phyloP scores from a whole-genome alignment of 2,888 invertebrate genomes.

The Uropetala carovei region DNA sequence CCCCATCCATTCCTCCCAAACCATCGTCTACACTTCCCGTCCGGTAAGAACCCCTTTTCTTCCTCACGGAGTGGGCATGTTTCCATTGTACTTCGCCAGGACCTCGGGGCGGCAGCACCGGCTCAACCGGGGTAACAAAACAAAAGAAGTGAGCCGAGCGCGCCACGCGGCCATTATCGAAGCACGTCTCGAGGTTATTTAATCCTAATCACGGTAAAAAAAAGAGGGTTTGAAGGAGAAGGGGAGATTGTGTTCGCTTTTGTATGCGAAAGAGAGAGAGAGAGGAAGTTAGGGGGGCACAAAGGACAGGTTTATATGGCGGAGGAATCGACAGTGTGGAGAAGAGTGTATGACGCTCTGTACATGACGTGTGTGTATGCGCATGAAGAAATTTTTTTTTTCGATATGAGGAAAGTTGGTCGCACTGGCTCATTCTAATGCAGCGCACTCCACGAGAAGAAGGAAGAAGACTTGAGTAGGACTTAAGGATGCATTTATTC shows the following conservation, averaged over 20 bases:
- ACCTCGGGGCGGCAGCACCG: slow-evolving; percentile 59
- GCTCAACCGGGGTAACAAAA: slow-evolving; percentile 35
- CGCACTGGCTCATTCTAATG: slow-evolving; percentile 5
- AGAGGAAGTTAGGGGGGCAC: background rate
- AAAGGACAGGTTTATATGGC: background rate
- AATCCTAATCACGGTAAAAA: slow-evolving; percentile 68
- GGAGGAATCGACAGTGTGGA: background rate
- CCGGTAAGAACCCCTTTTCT: slow-evolving; percentile 34
- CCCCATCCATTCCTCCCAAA: background rate
- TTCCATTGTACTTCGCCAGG: slow-evolving; percentile 44
- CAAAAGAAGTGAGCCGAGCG: slow-evolving; percentile 54
- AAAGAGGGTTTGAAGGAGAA: slow-evolving; percentile 6
- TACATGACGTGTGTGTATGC: background rate
- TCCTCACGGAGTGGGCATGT: background rate
- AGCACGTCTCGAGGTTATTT: slow-evolving; percentile 69
- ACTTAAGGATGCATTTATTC: slow-evolving; percentile 63
- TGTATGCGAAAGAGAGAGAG: background rate
- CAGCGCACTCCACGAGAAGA: slow-evolving; percentile 15
- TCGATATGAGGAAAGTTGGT: background rate
- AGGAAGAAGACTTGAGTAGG: slow-evolving; percentile 42
- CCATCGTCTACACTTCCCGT: slow-evolving; percentile 51
- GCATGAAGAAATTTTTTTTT: background rate
- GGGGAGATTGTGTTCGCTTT: background rate
- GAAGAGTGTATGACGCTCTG: background rate
- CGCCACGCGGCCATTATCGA: slow-evolving; percentile 67